These are phyloP conservation scores for Hybognathus amarus DNA, from an alignment of 2,797 vertebrate species.

Conservation along the genomic window DNA sequence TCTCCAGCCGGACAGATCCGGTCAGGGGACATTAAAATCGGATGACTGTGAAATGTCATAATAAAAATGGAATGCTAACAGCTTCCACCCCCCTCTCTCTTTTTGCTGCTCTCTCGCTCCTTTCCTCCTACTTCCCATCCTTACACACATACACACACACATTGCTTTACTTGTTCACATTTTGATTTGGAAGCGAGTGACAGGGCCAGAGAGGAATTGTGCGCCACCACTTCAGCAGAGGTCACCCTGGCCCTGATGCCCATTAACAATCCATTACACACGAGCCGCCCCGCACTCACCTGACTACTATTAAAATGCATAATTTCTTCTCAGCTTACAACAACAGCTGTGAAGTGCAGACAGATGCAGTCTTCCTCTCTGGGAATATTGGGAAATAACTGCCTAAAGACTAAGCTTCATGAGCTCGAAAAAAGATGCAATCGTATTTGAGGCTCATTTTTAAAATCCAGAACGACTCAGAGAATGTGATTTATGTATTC, in stretches of 20 bases:
- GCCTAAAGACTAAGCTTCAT: constrained; percentile 9
- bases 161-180: constrained; percentile 59
- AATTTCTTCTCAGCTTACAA: constrained; percentile 74
- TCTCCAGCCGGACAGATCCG: constrained; percentile 88
- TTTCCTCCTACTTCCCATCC: constrained; percentile 24
- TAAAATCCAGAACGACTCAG: neutral
- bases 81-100: constrained; percentile 75
- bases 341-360: constrained; percentile 52
- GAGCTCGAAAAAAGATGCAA: constrained; percentile 11
- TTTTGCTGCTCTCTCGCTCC: constrained; percentile 47
- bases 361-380: constrained; percentile 41
- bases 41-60: constrained; percentile 92
- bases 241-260: constrained; percentile 88
- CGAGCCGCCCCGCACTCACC: constrained; percentile 67
- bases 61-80: constrained; percentile 92
- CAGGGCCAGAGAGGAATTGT: constrained; percentile 84
- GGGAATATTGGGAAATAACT: constrained; percentile 46
- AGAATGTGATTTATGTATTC: neutral
- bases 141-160: constrained; percentile 52
- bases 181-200: constrained; percentile 76
- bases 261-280: constrained; percentile 77
- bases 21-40: constrained; percentile 93
- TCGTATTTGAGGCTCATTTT: neutral
- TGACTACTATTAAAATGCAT: constrained; percentile 80
- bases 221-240: constrained; percentile 91